Conservation (phyloP, 2,113 vertebrate genomes). For the Eidolon helvum region DNA sequence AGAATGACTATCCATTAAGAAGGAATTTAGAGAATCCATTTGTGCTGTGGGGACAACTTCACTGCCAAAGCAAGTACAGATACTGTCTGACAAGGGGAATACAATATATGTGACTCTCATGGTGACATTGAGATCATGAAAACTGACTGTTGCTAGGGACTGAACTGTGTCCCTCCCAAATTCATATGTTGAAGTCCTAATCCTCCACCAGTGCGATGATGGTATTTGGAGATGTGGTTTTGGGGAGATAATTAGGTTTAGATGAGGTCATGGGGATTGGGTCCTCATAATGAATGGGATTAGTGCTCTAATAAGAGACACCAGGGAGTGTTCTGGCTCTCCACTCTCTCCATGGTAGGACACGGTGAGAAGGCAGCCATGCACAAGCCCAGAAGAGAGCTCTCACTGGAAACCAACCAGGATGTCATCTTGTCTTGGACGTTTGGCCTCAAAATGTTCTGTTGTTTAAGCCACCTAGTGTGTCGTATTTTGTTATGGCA, state of each 20-base stretch:
- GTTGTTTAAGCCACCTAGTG: neutral
- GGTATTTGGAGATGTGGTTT: neutral
- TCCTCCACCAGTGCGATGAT: neutral
- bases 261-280: neutral
- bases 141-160: neutral
- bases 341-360: neutral
- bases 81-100: neutral
- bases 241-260: neutral
- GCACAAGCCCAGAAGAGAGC: neutral
- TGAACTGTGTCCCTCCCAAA: neutral
- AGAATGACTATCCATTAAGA: neutral
- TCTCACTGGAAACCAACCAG: neutral
- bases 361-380: neutral
- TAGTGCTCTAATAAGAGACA: neutral
- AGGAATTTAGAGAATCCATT: neutral
- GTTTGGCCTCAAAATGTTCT: neutral
- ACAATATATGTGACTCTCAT: neutral
- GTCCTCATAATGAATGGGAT: neutral
- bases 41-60: neutral
- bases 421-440: neutral
- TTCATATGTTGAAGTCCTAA: neutral
- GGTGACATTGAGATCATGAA: neutral
- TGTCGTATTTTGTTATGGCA: neutral
- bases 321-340: accelerated
- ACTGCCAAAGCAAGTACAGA: neutral